A percentile compares a stretch with the other conserved stretches of the same genome.
phyloP scores from a whole-genome alignment of 2,113 vertebrate species.

The Calypte anna region DNA sequence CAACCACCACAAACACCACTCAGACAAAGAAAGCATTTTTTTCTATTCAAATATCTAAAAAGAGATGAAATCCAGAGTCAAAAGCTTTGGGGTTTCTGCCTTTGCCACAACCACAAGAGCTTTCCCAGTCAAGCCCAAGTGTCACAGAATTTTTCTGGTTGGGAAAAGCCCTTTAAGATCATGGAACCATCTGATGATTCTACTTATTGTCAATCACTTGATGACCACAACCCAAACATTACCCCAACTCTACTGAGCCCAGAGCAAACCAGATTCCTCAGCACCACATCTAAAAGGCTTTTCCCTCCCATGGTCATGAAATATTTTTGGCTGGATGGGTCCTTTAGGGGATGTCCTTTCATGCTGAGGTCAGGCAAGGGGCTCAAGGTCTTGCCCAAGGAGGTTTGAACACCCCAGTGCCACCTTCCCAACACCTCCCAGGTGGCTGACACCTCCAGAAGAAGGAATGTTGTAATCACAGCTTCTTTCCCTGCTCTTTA shows the following conservation, averaged over 20 bases:
- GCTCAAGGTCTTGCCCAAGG: accelerated
- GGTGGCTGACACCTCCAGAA: no score
- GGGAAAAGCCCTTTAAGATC: no score
- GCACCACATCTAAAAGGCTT: no score
- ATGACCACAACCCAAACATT: no score
- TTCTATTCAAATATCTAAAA: neutral
- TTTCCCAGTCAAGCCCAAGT: neutral
- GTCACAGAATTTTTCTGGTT: neutral
- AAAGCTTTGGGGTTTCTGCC: neutral
- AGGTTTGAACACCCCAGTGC: neutral
- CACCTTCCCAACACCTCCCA: neutral
- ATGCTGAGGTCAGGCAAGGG: neutral
- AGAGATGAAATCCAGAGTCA: neutral
- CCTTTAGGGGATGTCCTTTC: accelerated
- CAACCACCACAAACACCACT: neutral
- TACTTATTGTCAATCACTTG: no score
- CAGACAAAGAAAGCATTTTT: neutral
- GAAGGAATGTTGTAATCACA: neutral
- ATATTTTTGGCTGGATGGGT: neutral
- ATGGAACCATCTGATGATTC: no score
- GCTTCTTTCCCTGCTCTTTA: neutral
- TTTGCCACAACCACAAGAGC: neutral
- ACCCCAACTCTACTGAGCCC: no score
- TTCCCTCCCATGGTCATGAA: neutral
- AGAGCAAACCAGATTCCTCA: no score